Evolutionary conservation across 92 coral and sea anemone species (phyloP), one percentile per base, ranked within the genome.

Genomic region (Epizoanthus stellaris): DNA sequence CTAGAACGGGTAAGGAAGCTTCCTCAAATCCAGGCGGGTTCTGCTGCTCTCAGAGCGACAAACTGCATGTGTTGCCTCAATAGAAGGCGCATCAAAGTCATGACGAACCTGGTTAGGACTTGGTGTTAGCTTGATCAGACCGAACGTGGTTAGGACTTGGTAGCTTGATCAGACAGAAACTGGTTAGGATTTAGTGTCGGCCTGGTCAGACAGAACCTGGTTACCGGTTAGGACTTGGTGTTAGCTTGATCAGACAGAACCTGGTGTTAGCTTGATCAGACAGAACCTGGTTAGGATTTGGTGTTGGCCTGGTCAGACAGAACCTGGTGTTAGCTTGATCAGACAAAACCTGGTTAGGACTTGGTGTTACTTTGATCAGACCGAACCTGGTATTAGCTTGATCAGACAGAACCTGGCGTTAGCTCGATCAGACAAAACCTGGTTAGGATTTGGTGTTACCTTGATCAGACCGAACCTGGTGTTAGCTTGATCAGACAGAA

Each of bases 1-100:
- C 82, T 69, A 62, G 89, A 89, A 42, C 86, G 75, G 80, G 82
- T 89, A 13, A 6, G 62, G 4, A 71, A 49, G 45, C 64, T 73
- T 9, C 30, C 36, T 12, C 66, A 19, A 36, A 19, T 34, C 67
- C 16, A 73, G 58, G 11, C 36, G 77, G 14, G 49, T 38, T 38
- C 23, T 4, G n/a, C 19, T 2, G 73, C 15, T 14, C 12, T 43
- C 73, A 25, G 49, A 13, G 39, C 42, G 53, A 57, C 65, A n/a
- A 52, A 54, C 17, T 74, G 80, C 42, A 5, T 23, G 47, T 19
- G 80, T 39, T 74, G 80, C 62, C 64, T 74, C 10, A 9, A 49
- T 8, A 23, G 63, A 57, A 21, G 12, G 36, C 19, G 42, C 9
- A 53, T 73, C 64, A 74, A 84, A 5, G 72, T 74, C 4, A 34